Evolutionary conservation across 2,888 invertebrate genomes (phyloP).

Genomic region (Lithophane leautieri): DNA sequence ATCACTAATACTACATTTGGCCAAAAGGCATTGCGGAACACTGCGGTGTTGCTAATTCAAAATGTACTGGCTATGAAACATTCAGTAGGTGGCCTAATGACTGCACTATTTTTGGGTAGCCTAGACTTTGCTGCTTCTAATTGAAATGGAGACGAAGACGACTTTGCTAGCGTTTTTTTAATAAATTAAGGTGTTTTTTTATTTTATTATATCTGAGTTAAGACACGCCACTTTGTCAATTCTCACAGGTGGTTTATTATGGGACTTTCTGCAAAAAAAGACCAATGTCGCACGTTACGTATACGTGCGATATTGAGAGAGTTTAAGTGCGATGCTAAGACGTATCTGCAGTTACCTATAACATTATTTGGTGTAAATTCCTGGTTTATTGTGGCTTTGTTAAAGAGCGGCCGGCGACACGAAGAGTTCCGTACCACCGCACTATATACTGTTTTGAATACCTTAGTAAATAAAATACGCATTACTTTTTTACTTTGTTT

Average conservation of each 20-base stretch:
- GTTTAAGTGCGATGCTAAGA: too few species aligned
- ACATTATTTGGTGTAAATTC: not conserved
- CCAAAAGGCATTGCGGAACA: conserved; percentile 78
- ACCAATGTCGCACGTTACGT: too few species aligned
- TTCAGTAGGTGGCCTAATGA: conserved; percentile 74
- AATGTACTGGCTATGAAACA: conserved; percentile 82
- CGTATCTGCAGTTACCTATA: not conserved
- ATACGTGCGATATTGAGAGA: too few species aligned
- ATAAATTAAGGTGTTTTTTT: not conserved
- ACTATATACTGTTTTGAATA: too few species aligned
- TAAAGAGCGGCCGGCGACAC: too few species aligned
- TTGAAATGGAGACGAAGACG: conserved; percentile 15
- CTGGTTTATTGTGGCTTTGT: not conserved
- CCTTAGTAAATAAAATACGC: too few species aligned
- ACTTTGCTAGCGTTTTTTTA: not conserved
- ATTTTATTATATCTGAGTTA: too few species aligned
- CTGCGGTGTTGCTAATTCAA: conserved; percentile 78
- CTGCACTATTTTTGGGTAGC: conserved; percentile 66
- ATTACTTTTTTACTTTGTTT: too few species aligned
- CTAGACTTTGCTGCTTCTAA: conserved; percentile 10
- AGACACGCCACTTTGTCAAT: not conserved
- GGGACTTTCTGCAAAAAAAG: not conserved
- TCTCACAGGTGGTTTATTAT: not conserved
- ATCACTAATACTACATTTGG: conserved; percentile 73
- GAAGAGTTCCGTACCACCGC: too few species aligned